phyloP scores from a whole-genome alignment of 1,140 invertebrate genomes.

The Dendroctonus valens region DNA sequence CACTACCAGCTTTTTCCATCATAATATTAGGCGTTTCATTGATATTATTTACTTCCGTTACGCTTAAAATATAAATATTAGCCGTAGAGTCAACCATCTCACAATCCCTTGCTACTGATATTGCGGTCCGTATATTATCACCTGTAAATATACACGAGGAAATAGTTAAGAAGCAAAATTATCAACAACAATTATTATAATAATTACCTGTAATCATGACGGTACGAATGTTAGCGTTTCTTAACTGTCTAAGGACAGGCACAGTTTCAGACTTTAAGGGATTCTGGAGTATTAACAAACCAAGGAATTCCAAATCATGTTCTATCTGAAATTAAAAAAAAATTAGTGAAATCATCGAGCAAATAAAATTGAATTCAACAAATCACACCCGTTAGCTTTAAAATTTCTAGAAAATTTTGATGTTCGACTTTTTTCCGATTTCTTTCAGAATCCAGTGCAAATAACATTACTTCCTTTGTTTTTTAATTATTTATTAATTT shows the following conservation, averaged over 20 bases:
- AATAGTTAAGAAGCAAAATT: slow-evolving; percentile 3
- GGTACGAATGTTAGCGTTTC: slow-evolving; percentile 77
- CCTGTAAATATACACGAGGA: slow-evolving; percentile 54
- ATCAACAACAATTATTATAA: not conserved
- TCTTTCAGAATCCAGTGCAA: no score
- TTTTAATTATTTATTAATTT: no score
- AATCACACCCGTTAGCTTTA: no score
- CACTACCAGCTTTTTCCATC: slow-evolving; percentile 26
- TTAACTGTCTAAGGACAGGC: slow-evolving; percentile 71
- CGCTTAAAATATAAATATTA: slow-evolving; percentile 65
- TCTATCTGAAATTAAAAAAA: slow-evolving; percentile 60
- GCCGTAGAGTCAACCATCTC: slow-evolving; percentile 76
- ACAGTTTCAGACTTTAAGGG: slow-evolving; percentile 82
- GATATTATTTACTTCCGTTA: slow-evolving; percentile 48
- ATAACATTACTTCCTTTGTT: no score
- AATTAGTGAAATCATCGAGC: no score
- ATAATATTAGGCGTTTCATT: slow-evolving; percentile 29
- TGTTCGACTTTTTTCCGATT: no score
- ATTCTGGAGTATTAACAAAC: slow-evolving; percentile 88
- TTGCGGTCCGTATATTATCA: slow-evolving; percentile 90
- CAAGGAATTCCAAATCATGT: slow-evolving; percentile 78
- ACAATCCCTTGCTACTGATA: slow-evolving; percentile 89
- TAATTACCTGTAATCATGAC: slow-evolving; percentile 87
- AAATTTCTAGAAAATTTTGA: no score
- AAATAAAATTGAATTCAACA: no score